A percentile compares a stretch with the other conserved stretches of the same genome.
Evolutionary conservation across 2,797 vertebrate genomes (phyloP).

Genomic region (Hydrolagus colliei): DNA sequence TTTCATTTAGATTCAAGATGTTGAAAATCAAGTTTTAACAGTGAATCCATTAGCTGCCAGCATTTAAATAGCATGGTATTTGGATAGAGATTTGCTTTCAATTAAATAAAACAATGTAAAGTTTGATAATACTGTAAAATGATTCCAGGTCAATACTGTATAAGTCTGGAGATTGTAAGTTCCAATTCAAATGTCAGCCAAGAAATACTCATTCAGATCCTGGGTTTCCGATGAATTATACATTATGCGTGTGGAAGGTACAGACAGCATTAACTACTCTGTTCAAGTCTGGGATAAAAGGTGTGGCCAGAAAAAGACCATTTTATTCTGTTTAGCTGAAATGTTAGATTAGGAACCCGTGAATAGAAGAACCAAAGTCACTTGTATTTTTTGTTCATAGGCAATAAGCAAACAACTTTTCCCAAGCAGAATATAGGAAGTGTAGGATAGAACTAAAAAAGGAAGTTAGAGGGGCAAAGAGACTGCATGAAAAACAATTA

Average conservation of each 20-base stretch:
- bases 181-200: slow-evolving; percentile 8
- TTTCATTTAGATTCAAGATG: neutral
- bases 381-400: too few relatives aligned
- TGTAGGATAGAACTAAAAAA: too few relatives aligned
- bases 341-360: too few relatives aligned
- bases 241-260: neutral
- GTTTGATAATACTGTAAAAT: neutral
- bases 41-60: neutral
- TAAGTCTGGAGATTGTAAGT: neutral
- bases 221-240: neutral
- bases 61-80: neutral
- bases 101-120: neutral
- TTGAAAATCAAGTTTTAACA: neutral
- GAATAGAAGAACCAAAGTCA: too few relatives aligned
- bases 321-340: too few relatives aligned
- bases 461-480: too few relatives aligned
- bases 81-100: neutral
- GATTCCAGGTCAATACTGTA: slow-evolving; percentile 4
- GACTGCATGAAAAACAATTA: too few relatives aligned
- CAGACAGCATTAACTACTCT: too few relatives aligned
- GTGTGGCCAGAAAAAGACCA: too few relatives aligned
- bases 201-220: neutral
- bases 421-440: too few relatives aligned
- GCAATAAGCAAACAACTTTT: too few relatives aligned
- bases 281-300: too few relatives aligned